A percentile compares a stretch with the other conserved stretches of the same genome.
Evolutionary conservation across 2,888 invertebrate genomes (phyloP).

Genomic region (Oscheius onirici): DNA sequence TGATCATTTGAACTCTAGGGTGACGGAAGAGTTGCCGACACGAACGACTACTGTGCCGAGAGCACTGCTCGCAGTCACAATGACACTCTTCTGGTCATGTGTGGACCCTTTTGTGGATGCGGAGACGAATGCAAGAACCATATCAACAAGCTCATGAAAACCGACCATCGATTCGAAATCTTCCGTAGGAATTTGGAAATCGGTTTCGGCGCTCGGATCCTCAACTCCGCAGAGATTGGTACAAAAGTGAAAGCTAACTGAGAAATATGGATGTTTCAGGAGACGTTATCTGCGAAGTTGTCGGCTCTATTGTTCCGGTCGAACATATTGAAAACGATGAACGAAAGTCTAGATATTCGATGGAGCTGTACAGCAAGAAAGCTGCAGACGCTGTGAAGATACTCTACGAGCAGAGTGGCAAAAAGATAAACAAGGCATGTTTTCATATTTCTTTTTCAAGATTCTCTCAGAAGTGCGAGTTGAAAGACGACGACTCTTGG

Average conservation of each 20-base stretch:
- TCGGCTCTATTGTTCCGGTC: background rate
- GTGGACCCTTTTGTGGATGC: constrained; percentile 8
- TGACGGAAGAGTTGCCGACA: background rate
- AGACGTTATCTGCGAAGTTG: background rate
- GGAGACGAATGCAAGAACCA: background rate
- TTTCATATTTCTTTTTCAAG: background rate
- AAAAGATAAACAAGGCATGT: background rate
- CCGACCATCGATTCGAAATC: background rate
- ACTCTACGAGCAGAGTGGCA: background rate
- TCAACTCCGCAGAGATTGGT: background rate
- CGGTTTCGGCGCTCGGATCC: background rate
- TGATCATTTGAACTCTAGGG: background rate
- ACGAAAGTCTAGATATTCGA: background rate
- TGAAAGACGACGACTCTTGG: background rate
- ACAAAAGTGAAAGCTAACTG: background rate
- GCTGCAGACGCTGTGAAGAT: background rate
- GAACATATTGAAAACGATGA: background rate
- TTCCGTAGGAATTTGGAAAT: background rate
- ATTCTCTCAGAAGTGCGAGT: background rate
- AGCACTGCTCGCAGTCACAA: background rate
- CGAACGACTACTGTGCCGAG: background rate
- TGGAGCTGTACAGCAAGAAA: background rate
- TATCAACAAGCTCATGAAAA: background rate
- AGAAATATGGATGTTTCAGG: background rate
- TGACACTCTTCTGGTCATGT: constrained; percentile 1